These are phyloP conservation scores for Aproaerema taeniolella DNA, from an alignment of 2,888 invertebrate species.

Conservation along the genomic window DNA sequence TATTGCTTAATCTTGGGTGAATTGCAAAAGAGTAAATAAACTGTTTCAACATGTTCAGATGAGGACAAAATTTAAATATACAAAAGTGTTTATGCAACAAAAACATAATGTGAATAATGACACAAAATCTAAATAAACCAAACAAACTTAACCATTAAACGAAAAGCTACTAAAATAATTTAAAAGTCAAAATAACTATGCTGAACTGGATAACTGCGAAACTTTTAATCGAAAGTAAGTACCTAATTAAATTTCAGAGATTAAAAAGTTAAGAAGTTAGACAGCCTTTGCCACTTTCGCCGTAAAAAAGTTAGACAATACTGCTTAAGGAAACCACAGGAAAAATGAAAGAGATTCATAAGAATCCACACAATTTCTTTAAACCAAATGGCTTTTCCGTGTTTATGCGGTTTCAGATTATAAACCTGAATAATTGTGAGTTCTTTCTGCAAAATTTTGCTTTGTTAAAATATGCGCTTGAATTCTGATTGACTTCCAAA, in stretches of 20 bases:
- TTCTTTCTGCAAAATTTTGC: not conserved
- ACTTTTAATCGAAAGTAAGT: conserved; percentile 8
- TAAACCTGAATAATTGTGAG: conserved; percentile 14
- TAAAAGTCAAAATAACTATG: conserved; percentile 2
- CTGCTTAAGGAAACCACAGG: conserved; percentile 10
- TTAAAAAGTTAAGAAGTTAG: conserved; percentile 14
- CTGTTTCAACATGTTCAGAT: too few relatives aligned
- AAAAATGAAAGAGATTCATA: conserved; percentile 6
- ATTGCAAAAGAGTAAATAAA: too few relatives aligned
- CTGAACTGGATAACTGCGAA: conserved; percentile 2
- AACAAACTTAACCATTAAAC: too few relatives aligned
- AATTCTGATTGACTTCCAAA: too few relatives aligned
- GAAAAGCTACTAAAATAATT: not conserved
- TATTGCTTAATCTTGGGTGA: too few relatives aligned
- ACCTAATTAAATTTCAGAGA: conserved; percentile 10
- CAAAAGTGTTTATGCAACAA: too few relatives aligned
- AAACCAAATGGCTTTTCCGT: conserved; percentile 17
- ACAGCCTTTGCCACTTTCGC: conserved; percentile 16
- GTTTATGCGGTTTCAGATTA: conserved; percentile 13
- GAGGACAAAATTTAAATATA: too few relatives aligned
- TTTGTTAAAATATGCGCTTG: too few relatives aligned
- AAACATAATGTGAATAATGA: too few relatives aligned
- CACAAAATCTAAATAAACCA: too few relatives aligned
- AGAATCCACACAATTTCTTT: conserved; percentile 13
- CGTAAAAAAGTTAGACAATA: conserved; percentile 13